A percentile compares a stretch with the other conserved stretches of the same genome.
Evolutionary conservation across 2,797 vertebrate genomes (phyloP).

Genomic region (Muraenolepis orangiensis): DNA sequence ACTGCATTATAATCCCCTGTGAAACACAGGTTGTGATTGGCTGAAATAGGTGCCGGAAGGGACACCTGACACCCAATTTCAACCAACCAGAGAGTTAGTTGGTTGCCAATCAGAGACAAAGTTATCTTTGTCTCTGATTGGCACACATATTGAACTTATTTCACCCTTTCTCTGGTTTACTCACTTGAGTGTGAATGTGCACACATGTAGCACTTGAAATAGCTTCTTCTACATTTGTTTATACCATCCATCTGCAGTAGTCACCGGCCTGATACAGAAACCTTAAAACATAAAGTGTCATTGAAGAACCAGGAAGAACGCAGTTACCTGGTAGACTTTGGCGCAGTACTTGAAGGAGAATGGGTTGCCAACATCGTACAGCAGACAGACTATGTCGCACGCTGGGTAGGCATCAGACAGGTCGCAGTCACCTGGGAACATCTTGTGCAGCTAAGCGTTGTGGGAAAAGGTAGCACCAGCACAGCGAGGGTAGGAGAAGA

Average conservation of each 20-base stretch:
- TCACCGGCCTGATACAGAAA: background rate
- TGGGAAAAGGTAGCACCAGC: background rate
- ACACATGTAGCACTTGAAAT: too few relatives aligned
- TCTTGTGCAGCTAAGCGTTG: slow-evolving; percentile 82
- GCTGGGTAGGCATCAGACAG: slow-evolving; percentile 83
- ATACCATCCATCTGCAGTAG: background rate
- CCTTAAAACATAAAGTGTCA: background rate
- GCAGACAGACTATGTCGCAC: slow-evolving; percentile 90
- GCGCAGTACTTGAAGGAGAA: slow-evolving; percentile 93
- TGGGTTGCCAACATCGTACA: slow-evolving; percentile 92
- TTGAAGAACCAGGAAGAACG: background rate
- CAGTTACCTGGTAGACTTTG: slow-evolving; percentile 88
- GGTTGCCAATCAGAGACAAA: background rate
- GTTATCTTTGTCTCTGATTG: background rate
- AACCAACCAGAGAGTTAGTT: background rate
- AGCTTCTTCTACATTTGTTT: background rate
- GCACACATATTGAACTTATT: background rate
- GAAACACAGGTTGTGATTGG: background rate
- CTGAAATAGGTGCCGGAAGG: background rate
- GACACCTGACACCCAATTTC: too few relatives aligned
- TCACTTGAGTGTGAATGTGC: background rate
- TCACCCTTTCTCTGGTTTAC: background rate
- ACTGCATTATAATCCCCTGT: background rate
- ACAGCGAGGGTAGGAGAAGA: background rate
- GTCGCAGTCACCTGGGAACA: slow-evolving; percentile 85